Evolutionary conservation across 2,888 invertebrate species (phyloP), one percentile per base, ranked within the genome.

Genomic region (Panzeria rudis): DNA sequence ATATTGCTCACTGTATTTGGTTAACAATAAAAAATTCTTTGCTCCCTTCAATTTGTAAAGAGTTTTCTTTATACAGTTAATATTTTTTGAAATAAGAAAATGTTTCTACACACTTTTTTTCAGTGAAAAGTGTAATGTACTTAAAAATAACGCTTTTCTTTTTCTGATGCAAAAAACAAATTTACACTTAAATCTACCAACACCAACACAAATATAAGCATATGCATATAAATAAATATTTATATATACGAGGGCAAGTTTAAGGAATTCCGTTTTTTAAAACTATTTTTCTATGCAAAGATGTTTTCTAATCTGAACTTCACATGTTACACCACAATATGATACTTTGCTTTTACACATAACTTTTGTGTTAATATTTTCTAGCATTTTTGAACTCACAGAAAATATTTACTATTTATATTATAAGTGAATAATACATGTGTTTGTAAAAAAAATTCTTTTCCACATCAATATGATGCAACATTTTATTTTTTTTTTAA

Each of bases 361-460:
- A 54, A 44, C 32, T 76, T 41, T 52, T 69, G 25, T 62, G 29
- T 52, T 17, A 54, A 0, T 2, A 29, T 78, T 56, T 54, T 54
- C 32, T 44, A 20, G 0, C 32, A 41, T 15, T 64, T 52, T 38
- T 52, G 8, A 54, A 35, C 61, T 69, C 54, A 56, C 64, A 29
- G 59, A 73, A 66, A 72, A 44, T 66, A 72, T 81, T 80, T 72
- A 47, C 52, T 64, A 56, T 64, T 73, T 68, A 41, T 54, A 44
- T 62, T 32, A 62, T 61, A 68, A 59, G 50, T 80, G 29, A 80
- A 80, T 66, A 68, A 59, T 80, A 59, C 64, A 68, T 35, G 41
- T 61, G 64, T 66, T 38, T 29, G 29, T 5, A 29, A 29, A 29
- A 66, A 41, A 32, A 25, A n/a, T 11, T 59, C 59, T 50, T 32